phyloP scores from a whole-genome alignment of 2,113 vertebrate species.

The Pelecanoides urinatrix region DNA sequence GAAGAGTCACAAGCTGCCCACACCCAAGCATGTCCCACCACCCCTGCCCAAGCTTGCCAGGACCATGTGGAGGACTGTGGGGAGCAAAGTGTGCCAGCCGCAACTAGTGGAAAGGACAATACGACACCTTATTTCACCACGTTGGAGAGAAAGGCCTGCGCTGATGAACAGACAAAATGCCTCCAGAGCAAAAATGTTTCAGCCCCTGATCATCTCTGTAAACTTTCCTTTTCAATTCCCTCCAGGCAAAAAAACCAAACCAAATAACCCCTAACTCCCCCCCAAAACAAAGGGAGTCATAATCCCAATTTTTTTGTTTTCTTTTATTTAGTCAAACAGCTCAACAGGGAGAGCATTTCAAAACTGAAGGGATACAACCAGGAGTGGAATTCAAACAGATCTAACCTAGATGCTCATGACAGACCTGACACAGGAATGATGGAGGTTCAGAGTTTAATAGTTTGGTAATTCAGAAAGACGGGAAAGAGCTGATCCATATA shows the following conservation, averaged over 20 bases:
- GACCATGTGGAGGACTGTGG: fast-evolving
- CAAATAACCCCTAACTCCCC: not conserved
- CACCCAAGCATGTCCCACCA: not conserved
- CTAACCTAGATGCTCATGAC: constrained; percentile 27
- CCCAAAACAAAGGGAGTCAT: not conserved
- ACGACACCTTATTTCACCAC: not conserved
- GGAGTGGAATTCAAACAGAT: constrained; percentile 50
- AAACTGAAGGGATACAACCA: constrained; percentile 24
- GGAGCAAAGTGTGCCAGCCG: not conserved
- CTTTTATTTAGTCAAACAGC: not conserved
- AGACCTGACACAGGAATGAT: constrained; percentile 34
- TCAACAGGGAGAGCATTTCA: constrained; percentile 32
- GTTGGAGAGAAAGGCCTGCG: not conserved
- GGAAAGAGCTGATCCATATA: constrained; percentile 56
- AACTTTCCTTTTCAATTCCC: not conserved
- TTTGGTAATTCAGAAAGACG: constrained; percentile 53
- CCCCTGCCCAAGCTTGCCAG: not conserved
- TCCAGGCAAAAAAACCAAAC: not conserved
- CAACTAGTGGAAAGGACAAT: not conserved
- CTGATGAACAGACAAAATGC: not conserved
- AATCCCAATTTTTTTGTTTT: not conserved
- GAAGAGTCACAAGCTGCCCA: fast-evolving
- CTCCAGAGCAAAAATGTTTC: not conserved
- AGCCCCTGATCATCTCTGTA: fast-evolving
- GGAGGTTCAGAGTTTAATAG: constrained; percentile 62